Evolutionary conservation across 2,797 vertebrate species (phyloP).

Genomic region (Manis javanica): DNA sequence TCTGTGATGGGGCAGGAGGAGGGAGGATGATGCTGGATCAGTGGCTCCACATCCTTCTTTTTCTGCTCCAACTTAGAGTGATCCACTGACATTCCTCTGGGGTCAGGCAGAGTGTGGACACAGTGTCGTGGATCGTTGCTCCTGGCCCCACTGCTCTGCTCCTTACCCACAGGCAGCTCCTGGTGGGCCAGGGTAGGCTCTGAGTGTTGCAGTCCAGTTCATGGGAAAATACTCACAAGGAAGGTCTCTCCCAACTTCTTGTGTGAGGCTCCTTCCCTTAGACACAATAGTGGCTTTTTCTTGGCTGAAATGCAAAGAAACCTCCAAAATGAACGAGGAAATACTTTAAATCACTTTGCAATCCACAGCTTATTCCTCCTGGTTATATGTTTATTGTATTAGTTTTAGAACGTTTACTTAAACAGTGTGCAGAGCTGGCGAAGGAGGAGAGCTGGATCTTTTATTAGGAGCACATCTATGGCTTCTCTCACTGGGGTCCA

Average conservation of each 20-base stretch:
- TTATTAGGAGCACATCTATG: neutral
- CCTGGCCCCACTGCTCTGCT: neutral
- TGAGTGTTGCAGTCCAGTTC: neutral
- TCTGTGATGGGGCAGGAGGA: neutral
- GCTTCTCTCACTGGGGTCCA: neutral
- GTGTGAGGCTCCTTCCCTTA: neutral
- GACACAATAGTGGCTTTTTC: neutral
- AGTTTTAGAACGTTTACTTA: conserved; percentile 72
- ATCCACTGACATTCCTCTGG: neutral
- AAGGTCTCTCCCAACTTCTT: neutral
- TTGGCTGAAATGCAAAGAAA: conserved; percentile 69
- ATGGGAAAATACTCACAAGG: neutral
- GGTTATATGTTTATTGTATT: conserved; percentile 57
- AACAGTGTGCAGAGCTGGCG: neutral
- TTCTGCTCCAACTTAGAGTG: neutral
- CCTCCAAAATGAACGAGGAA: conserved; percentile 41
- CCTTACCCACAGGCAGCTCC: neutral
- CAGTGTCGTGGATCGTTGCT: accelerated
- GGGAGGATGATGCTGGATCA: too few relatives aligned
- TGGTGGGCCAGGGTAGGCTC: accelerated
- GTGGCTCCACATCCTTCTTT: neutral
- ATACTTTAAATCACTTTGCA: conserved; percentile 54
- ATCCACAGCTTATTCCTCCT: conserved; percentile 20
- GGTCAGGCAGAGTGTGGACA: neutral
- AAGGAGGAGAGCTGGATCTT: conserved; percentile 2